These are phyloP conservation scores for Danaus chrysippus DNA, from an alignment of 2,888 invertebrate genomes.

Conservation along the genomic window DNA sequence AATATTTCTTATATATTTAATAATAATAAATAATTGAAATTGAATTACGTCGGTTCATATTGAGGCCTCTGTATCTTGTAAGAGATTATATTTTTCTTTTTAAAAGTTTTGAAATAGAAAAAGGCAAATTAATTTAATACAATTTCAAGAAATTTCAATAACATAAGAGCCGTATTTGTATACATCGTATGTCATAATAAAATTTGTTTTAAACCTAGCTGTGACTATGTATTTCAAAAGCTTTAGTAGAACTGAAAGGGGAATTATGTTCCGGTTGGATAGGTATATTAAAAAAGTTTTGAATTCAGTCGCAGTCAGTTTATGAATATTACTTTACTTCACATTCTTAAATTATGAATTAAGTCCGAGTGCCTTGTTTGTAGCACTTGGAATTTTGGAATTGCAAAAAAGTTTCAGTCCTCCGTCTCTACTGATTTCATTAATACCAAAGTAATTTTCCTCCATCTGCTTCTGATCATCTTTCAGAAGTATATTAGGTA, in stretches of 20 bases:
- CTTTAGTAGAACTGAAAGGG: constrained; percentile 34
- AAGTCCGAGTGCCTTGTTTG: constrained; percentile 30
- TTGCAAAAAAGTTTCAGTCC: neutral
- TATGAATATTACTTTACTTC: constrained; percentile 38
- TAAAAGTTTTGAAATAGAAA: no score
- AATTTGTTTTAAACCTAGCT: neutral
- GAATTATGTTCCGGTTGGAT: constrained; percentile 41
- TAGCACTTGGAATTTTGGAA: neutral
- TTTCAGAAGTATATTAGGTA: no score
- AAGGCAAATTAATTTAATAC: no score
- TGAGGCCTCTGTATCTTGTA: no score
- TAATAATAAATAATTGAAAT: no score
- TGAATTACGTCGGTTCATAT: no score
- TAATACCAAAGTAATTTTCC: neutral
- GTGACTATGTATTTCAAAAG: constrained; percentile 19
- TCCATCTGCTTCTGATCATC: no score
- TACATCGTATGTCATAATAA: no score
- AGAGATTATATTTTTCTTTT: no score
- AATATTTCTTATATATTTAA: no score
- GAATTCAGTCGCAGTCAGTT: constrained; percentile 31
- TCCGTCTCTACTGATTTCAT: neutral
- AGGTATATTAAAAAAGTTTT: constrained; percentile 44
- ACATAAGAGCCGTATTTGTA: no score
- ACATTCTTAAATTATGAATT: constrained; percentile 37
- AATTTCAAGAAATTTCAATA: no score